Evolutionary conservation across 2,888 invertebrate genomes (phyloP).

Genomic region (Dryocosmus kuriphilus): DNA sequence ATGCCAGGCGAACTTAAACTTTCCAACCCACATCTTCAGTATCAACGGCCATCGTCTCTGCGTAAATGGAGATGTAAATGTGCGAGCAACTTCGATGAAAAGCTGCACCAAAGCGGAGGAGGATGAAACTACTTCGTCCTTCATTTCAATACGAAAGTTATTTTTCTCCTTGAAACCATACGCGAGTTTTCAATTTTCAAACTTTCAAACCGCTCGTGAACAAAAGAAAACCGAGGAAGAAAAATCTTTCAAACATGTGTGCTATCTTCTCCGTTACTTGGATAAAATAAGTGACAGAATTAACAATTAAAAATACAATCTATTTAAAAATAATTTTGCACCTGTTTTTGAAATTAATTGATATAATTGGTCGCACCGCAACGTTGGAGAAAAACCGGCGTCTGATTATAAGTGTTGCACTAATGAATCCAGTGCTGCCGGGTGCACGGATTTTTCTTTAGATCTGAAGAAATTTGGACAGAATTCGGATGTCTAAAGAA

Average conservation of each 20-base stretch:
- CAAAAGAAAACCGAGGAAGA: neutral
- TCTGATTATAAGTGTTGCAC: too few species aligned
- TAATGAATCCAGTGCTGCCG: too few species aligned
- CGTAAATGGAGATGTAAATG: slow-evolving; percentile 58
- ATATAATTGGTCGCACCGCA: neutral
- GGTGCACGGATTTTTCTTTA: too few species aligned
- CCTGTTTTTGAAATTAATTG: neutral
- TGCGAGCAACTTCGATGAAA: slow-evolving; percentile 38
- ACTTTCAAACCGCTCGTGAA: slow-evolving; percentile 10
- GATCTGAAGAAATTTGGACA: too few species aligned
- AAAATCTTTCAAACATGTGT: neutral
- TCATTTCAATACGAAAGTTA: slow-evolving; percentile 36
- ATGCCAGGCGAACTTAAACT: slow-evolving; percentile 43
- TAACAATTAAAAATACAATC: too few species aligned
- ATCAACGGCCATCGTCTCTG: slow-evolving; percentile 53
- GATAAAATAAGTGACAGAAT: neutral
- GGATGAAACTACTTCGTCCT: slow-evolving; percentile 22
- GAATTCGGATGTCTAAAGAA: too few species aligned
- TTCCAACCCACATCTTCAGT: slow-evolving; percentile 50
- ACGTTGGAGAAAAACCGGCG: too few species aligned
- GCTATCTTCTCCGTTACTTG: neutral
- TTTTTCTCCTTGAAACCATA: slow-evolving; percentile 30
- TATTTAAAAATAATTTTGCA: too few species aligned
- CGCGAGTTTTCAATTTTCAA: slow-evolving; percentile 32
- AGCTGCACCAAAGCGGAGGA: slow-evolving; percentile 6